These are phyloP conservation scores for Xyliphius kryptos DNA, from an alignment of 2,113 vertebrate genomes.

Conservation along the genomic window DNA sequence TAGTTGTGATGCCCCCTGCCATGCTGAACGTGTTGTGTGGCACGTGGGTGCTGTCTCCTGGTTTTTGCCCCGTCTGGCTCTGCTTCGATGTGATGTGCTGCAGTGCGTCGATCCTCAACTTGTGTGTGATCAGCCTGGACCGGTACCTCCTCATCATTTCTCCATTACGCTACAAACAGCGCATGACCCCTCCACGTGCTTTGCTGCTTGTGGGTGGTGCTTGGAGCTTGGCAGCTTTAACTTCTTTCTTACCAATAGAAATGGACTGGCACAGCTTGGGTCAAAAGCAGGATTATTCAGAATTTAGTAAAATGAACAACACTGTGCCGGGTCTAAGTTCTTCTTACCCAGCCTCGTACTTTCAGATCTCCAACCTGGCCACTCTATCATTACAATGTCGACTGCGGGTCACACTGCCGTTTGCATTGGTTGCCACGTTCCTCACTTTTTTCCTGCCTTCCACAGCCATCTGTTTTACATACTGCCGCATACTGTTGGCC, in stretches of 20 bases:
- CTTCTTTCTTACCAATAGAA: slow-evolving; percentile 91
- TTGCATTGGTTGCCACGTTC: slow-evolving; percentile 83
- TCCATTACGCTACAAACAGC: slow-evolving; percentile 87
- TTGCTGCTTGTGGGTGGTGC: slow-evolving; percentile 78
- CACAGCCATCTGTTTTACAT: slow-evolving; percentile 91
- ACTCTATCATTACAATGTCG: slow-evolving; percentile 73
- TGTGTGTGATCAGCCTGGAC: slow-evolving; percentile 94
- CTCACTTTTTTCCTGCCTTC: slow-evolving; percentile 94
- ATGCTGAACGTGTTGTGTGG: slow-evolving; percentile 90
- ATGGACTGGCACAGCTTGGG: slow-evolving; percentile 90
- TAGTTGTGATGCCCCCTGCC: slow-evolving; percentile 96
- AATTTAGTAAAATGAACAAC: slow-evolving; percentile 8
- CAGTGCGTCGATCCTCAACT: slow-evolving; percentile 95
- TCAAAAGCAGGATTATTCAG: slow-evolving; percentile 19
- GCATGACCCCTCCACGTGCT: slow-evolving; percentile 82
- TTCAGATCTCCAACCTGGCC: slow-evolving; percentile 48
- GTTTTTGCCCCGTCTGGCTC: slow-evolving; percentile 87
- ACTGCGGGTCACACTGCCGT: slow-evolving; percentile 82
- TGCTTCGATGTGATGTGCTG: slow-evolving; percentile 97
- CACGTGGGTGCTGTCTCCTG: slow-evolving; percentile 78
- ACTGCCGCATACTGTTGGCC: slow-evolving; percentile 85
- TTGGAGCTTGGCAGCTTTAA: slow-evolving; percentile 80
- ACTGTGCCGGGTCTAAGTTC: slow-evolving; percentile 41
- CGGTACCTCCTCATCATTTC: slow-evolving; percentile 94
- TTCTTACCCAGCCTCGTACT: slow-evolving; percentile 53